phyloP scores from a whole-genome alignment of 1,140 invertebrate genomes.

The Stenopsyche tienmushanensis region DNA sequence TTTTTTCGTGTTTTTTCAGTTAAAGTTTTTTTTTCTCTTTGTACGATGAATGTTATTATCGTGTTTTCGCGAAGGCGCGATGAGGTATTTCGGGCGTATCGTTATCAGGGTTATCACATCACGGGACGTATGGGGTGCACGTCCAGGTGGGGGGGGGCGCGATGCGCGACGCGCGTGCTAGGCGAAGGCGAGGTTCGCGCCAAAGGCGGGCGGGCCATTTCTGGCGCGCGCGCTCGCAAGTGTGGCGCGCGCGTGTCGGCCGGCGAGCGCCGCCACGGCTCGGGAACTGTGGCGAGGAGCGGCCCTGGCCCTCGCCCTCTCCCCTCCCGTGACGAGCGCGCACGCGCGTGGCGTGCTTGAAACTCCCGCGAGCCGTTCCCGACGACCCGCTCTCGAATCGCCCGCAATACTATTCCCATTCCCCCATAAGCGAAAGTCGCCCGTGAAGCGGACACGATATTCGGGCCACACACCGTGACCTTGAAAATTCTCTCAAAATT shows the following conservation, averaged over 20 bases:
- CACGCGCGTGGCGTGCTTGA: not conserved
- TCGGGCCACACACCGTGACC: not conserved
- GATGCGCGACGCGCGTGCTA: not conserved
- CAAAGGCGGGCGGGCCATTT: not conserved
- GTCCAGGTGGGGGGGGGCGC: not conserved
- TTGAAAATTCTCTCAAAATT: not conserved
- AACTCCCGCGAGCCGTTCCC: not conserved
- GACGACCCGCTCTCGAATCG: not conserved
- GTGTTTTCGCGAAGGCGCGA: no score
- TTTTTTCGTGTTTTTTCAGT: not conserved
- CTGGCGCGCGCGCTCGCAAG: conserved; percentile 10
- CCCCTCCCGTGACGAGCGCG: not conserved
- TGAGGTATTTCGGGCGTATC: no score
- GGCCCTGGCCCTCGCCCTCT: not conserved
- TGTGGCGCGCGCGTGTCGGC: conserved; percentile 15
- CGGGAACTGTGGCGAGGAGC: conserved; percentile 25
- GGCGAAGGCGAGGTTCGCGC: not conserved
- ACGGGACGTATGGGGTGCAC: no score
- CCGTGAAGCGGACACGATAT: not conserved
- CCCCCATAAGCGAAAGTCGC: not conserved
- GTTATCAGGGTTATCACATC: no score
- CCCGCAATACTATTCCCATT: conserved; percentile 5
- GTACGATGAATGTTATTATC: conserved; percentile 22
- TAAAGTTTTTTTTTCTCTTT: not conserved
- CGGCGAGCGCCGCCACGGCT: conserved; percentile 31